Base-by-base conservation (phyloP, 1,140 invertebrate genomes). In the Lysiphlebus fabarum region DNA sequence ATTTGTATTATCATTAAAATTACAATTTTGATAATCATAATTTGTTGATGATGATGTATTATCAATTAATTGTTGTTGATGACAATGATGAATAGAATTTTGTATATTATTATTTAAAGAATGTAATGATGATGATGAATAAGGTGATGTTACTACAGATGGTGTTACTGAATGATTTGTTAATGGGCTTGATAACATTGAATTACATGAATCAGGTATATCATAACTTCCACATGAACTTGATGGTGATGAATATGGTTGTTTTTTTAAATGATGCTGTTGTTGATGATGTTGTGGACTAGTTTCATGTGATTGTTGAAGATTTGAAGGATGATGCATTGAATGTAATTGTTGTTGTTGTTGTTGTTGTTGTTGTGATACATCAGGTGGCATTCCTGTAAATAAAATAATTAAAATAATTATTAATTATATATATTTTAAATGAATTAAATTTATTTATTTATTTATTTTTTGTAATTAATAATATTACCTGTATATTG, bases 141-240 rank as follows among this genome's bases (percentile, higher is more conserved):
- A 40, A 69, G 69, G 34, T 65, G 66, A 8, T 53, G 53, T 44
- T 44, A 48, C 34, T 56, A 57, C 7, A 64, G 67, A n/a, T 62
- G 62, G 42, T 69, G 67, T 37, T 0, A 64, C 38, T 7, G 66
- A 54, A 33, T 65, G 67, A 5, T 70, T 51, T 10, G 63, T 70
- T 7, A 77, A 47, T 1, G 77, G 68, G 65, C 66, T 80, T 26
- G 68, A 57, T 1, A 75, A 48, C 17, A 26, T 26, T 34, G 76
- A 76, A 11, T 6, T 36, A 38, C 49, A 51, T n/a, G 57, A 55
- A 0, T 78, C 76, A 5, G 73, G 65, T 6, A 67, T 67, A 40
- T 85, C 84, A 0, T 79, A 76, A 63, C 83, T 85, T 58, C 82
- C 84, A 63, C 83, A 85, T 60, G 83, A 82, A 65, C 81, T 85